These are phyloP conservation scores for Hirudo medicinalis DNA, from an alignment of 1,140 invertebrate genomes.

Conservation along the genomic window DNA sequence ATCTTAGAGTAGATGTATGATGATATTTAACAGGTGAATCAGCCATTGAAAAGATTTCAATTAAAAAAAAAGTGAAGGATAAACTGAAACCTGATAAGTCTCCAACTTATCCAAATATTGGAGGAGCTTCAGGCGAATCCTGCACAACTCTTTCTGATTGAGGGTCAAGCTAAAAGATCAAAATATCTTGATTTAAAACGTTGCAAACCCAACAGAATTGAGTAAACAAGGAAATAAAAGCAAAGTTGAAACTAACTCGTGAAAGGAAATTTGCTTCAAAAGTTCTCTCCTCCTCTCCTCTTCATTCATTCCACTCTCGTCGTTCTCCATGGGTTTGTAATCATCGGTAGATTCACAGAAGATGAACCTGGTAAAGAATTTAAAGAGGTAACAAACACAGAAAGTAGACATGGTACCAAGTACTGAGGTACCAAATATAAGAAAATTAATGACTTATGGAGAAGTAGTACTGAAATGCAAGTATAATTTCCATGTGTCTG, in stretches of 20 bases:
- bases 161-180: conserved; percentile 39
- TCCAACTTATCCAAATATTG: conserved; percentile 52
- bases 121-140: conserved; percentile 47
- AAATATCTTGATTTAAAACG: background rate
- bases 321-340: conserved; percentile 24
- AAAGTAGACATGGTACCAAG: background rate
- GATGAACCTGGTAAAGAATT: conserved; percentile 30
- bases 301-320: conserved; percentile 26
- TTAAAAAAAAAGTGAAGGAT: too few relatives aligned
- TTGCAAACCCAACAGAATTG: too few relatives aligned
- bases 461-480: too few relatives aligned
- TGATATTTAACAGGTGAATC: too few relatives aligned
- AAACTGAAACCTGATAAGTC: conserved; percentile 49
- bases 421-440: too few relatives aligned
- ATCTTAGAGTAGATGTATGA: too few relatives aligned
- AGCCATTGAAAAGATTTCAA: too few relatives aligned
- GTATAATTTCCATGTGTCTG: too few relatives aligned
- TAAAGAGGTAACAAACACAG: background rate
- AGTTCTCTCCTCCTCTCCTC: conserved; percentile 26
- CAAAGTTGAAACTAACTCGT: conserved; percentile 25
- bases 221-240: background rate
- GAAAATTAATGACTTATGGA: too few relatives aligned
- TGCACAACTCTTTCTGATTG: conserved; percentile 49
- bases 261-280: conserved; percentile 29
- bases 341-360: conserved; percentile 34